Evolutionary conservation across 2,797 vertebrate species (phyloP).

Genomic region (Sciaenops ocellatus): DNA sequence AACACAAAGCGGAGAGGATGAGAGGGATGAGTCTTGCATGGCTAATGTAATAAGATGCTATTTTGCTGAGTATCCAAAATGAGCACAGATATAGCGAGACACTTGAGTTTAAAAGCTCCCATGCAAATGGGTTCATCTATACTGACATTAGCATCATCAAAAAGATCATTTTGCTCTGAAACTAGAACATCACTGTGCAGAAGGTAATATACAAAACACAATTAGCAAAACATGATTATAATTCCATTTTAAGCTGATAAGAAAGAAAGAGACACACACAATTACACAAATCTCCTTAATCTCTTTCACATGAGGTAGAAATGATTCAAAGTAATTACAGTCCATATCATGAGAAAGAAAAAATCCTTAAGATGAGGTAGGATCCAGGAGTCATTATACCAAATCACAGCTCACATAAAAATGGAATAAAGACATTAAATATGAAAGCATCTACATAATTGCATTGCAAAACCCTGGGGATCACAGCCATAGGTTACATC

Average conservation of each 20-base stretch:
- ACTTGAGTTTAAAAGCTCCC: constrained; percentile 25
- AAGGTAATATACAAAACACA: constrained; percentile 34
- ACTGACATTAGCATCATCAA: constrained; percentile 30
- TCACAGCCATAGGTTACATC: constrained; percentile 27
- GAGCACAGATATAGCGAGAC: constrained; percentile 17
- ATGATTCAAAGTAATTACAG: constrained; percentile 54
- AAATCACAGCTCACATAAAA: constrained; percentile 26
- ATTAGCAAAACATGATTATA: constrained; percentile 45
- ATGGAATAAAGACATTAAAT: constrained; percentile 37
- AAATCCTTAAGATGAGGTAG: constrained; percentile 32
- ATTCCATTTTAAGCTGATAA: constrained; percentile 48
- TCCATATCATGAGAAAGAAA: constrained; percentile 21
- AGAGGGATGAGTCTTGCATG: constrained; percentile 34
- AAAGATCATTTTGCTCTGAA: constrained; percentile 22
- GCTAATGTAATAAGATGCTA: constrained; percentile 42
- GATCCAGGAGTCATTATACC: constrained; percentile 29
- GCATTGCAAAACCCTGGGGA: neutral
- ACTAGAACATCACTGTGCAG: constrained; percentile 5
- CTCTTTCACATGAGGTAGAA: constrained; percentile 47
- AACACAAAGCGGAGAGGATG: constrained; percentile 24
- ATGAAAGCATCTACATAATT: constrained; percentile 14
- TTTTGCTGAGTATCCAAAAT: constrained; percentile 53
- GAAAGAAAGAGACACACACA: constrained; percentile 9
- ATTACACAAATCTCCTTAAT: constrained; percentile 40
- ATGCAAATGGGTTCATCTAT: constrained; percentile 23